Percentiles rank a stretch among this genome's conserved stretches.
These are phyloP conservation scores for Anhinga rufa DNA, from an alignment of 2,113 vertebrate species.

Conservation along the genomic window DNA sequence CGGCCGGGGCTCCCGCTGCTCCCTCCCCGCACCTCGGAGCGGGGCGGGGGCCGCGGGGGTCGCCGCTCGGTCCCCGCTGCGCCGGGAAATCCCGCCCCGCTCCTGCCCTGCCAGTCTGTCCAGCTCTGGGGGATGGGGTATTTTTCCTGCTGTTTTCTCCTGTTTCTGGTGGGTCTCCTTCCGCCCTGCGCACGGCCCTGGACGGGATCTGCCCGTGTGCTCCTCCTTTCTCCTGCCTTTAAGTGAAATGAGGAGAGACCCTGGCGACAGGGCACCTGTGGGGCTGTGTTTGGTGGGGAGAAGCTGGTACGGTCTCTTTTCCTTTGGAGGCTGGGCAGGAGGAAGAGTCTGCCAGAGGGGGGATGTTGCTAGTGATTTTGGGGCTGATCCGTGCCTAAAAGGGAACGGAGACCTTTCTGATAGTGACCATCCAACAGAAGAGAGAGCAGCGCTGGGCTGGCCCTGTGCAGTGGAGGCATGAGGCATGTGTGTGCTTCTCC, in stretches of 20 bases:
- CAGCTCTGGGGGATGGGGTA: not conserved
- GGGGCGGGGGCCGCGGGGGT: not conserved
- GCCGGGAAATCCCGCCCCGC: not conserved
- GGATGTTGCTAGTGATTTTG: not conserved
- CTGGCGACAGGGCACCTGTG: not conserved
- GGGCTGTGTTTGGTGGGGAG: not conserved
- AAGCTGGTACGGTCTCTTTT: not conserved
- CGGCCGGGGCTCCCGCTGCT: not conserved
- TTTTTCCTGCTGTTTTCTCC: not conserved
- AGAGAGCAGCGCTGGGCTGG: not conserved
- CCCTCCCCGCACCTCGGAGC: no score
- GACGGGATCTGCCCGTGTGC: not conserved
- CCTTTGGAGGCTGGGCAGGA: not conserved
- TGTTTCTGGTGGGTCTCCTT: not conserved
- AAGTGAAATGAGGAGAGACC: not conserved
- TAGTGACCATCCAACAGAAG: not conserved
- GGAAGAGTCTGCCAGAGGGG: not conserved
- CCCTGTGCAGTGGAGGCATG: rapidly evolving
- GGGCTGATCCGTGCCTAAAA: not conserved
- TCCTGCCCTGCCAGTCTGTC: not conserved
- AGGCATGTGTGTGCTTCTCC: not conserved
- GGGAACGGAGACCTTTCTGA: no score
- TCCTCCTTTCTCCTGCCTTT: not conserved
- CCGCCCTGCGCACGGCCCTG: rapidly evolving
- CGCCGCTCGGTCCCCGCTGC: not conserved